Percentiles rank a stretch among this genome's conserved stretches.
phyloP scores from a whole-genome alignment of 2,797 vertebrate species.

The Hyperoplus immaculatus region DNA sequence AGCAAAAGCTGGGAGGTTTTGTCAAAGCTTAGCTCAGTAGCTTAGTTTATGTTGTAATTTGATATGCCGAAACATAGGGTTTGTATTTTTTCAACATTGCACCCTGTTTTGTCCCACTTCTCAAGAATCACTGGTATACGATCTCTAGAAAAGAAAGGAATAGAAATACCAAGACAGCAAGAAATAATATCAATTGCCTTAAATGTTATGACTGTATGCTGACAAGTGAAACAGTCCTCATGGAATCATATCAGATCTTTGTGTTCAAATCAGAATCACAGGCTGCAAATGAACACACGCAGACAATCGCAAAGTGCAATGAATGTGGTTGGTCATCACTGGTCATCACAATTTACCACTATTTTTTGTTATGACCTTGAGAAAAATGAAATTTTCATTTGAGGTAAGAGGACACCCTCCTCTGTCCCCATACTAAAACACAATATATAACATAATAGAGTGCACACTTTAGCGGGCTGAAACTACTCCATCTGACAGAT shows the following conservation, averaged over 20 bases:
- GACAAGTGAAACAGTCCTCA: background rate
- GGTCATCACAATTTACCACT: slow-evolving; percentile 6
- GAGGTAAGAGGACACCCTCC: slow-evolving; percentile 6
- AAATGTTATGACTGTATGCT: background rate
- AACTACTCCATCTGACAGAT: slow-evolving; percentile 20
- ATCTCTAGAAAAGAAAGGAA: background rate
- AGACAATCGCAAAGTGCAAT: background rate
- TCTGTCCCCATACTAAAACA: slow-evolving; percentile 27
- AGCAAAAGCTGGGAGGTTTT: background rate
- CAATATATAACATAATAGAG: slow-evolving; percentile 15
- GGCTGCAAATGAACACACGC: background rate
- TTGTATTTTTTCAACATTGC: too few relatives aligned
- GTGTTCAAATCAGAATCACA: slow-evolving; percentile 9
- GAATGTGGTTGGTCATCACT: slow-evolving; percentile 1
- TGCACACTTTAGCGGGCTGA: slow-evolving; percentile 30
- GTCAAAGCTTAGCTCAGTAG: background rate
- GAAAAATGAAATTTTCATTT: background rate
- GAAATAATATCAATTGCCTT: background rate
- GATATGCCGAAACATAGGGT: too few relatives aligned
- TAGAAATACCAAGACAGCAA: background rate
- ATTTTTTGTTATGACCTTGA: slow-evolving; percentile 20
- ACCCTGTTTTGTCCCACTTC: too few relatives aligned
- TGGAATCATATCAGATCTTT: slow-evolving; percentile 4
- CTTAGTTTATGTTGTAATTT: too few relatives aligned
- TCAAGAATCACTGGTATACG: background rate